phyloP scores from a whole-genome alignment of 2,888 invertebrate species.

The Chaetogeoica ovagalla region DNA sequence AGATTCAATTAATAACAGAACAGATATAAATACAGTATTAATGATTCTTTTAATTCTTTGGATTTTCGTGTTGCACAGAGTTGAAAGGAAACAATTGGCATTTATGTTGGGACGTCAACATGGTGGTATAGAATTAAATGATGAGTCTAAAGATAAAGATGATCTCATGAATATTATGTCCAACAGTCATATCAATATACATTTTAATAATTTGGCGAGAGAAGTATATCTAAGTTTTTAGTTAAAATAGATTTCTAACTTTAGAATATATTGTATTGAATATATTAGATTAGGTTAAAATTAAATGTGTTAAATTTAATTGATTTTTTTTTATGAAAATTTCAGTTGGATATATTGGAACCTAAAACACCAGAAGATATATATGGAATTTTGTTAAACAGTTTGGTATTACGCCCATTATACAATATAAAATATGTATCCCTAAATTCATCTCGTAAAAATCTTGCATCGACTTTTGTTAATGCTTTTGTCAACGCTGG shows the following conservation, averaged over 20 bases:
- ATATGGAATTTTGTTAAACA: slow-evolving; percentile 95
- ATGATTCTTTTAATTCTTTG: neutral
- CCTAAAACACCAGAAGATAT: slow-evolving; percentile 99
- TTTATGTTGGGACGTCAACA: slow-evolving; percentile 96
- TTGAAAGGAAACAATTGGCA: slow-evolving; percentile 89
- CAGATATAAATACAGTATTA: neutral
- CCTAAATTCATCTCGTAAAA: slow-evolving; percentile 93
- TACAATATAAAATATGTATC: slow-evolving; percentile 60
- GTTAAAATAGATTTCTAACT: neutral
- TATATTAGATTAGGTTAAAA: no score
- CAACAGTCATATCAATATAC: slow-evolving; percentile 89
- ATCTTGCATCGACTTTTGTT: slow-evolving; percentile 95
- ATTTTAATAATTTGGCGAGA: slow-evolving; percentile 88
- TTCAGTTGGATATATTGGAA: slow-evolving; percentile 93
- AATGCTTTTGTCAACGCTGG: slow-evolving; percentile 99
- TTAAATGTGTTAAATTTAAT: neutral
- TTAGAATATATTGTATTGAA: neutral
- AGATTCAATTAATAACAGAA: no score
- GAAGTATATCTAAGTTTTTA: slow-evolving; percentile 66
- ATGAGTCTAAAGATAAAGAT: slow-evolving; percentile 69
- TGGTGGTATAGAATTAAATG: slow-evolving; percentile 77
- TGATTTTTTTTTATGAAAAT: slow-evolving; percentile 47
- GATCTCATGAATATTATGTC: slow-evolving; percentile 88
- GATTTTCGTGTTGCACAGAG: slow-evolving; percentile 61
- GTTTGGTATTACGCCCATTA: slow-evolving; percentile 57